Conservation (phyloP, 37 sponge, comb jelly and placozoan genomes). For the Hormiphora californensis region DNA sequence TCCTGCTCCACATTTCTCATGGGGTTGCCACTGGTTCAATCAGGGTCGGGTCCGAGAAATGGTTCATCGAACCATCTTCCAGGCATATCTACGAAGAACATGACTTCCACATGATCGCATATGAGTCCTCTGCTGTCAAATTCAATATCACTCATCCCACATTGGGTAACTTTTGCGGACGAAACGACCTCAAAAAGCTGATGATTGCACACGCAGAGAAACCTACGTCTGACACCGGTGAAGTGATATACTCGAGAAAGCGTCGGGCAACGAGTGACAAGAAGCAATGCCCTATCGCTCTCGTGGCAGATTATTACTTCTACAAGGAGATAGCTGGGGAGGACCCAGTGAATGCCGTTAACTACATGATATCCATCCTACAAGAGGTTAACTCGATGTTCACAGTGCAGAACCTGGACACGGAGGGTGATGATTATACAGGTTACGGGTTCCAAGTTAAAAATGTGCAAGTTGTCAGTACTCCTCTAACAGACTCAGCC, state of each 20-base stretch:
- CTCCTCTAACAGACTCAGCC: not conserved
- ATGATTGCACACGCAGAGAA: too few species aligned
- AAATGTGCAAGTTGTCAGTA: not conserved
- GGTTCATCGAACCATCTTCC: slow-evolving; percentile 58
- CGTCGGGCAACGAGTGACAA: not conserved
- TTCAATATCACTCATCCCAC: slow-evolving; percentile 28
- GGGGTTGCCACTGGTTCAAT: not conserved
- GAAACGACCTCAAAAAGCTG: too few species aligned
- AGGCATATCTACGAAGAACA: slow-evolving; percentile 62
- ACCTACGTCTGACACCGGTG: not conserved
- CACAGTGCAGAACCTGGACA: not conserved
- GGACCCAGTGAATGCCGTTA: slow-evolving; percentile 25
- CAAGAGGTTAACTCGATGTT: slow-evolving; percentile 10
- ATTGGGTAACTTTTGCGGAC: slow-evolving; percentile 10
- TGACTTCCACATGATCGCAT: slow-evolving; percentile 72
- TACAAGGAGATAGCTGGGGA: slow-evolving; percentile 26
- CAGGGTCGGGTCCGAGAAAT: not conserved
- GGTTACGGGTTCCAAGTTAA: slow-evolving; percentile 11
- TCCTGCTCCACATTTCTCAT: slow-evolving; percentile 2
- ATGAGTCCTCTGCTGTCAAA: slow-evolving; percentile 62
- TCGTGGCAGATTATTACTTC: slow-evolving; percentile 65
- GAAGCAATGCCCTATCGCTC: slow-evolving; percentile 58
- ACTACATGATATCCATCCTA: slow-evolving; percentile 40
- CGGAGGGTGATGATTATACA: not conserved
- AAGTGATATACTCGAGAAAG: not conserved